Base-by-base conservation (phyloP, 2,888 invertebrate genomes). In the Taphrorychus bicolor region DNA sequence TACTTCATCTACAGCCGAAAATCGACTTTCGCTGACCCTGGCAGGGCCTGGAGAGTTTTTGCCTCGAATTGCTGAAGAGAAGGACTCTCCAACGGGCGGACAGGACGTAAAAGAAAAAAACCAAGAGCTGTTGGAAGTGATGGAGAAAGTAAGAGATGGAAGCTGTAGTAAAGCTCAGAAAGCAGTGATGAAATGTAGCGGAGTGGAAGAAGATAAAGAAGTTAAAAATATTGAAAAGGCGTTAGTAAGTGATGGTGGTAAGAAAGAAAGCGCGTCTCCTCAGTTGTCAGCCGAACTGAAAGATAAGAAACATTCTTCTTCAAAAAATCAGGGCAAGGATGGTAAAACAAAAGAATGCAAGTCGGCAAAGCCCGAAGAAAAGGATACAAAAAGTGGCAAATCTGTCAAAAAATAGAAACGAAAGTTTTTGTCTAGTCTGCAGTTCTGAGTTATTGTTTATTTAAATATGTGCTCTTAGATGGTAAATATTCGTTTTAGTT, bases 31-130 rank as follows among this genome's bases (percentile, higher is more conserved):
- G 1, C 75, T 85, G 40, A 83, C 83, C 49, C 76, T 85, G 57
- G 82, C 85, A n/a, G 83, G 83, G 23, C 84, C 85, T 14, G 84
- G 85, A 59, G 87, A 87, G 76, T 84, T 89, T 60, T 82, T 94
- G 76, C 94, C 94, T 0, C 83, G 94, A 72, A 94, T 94, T 66
- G 94, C 94, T 0, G 94, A 94, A 82, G 94, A 94, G 80, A 94
- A 93, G 78, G 92, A 92, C 81, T 91, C 91, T 16, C 92, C 91
- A 0, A 91, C 91, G 0, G 90, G 89, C 63, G 80, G 77, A 3
- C 78, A 75, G 45, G 75, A 76, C 52, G 59, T 49, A 5, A 75
- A 75, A 22, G 54, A 60, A 19, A 64, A 65, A 65, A 32, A 5
- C 16, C 58, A 59, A 7, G 59, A 58, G 24, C 53, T 22, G 62